These are phyloP conservation scores for Orthonychiurus folsomi DNA, from an alignment of 2,888 invertebrate species.

Conservation along the genomic window DNA sequence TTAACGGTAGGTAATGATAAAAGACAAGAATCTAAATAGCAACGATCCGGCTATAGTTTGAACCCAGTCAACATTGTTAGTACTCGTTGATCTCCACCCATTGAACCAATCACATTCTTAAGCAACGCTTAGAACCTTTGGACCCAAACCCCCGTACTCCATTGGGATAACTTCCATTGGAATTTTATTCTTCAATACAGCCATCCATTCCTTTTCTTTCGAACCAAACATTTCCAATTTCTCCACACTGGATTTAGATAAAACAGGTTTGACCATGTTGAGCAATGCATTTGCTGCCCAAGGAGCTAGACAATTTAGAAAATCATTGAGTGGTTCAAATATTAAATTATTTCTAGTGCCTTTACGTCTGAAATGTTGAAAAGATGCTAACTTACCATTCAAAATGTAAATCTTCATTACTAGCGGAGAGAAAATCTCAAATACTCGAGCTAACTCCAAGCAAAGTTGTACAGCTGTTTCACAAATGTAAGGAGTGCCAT, in stretches of 20 bases:
- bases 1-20: too few species aligned
- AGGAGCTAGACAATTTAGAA: too few species aligned
- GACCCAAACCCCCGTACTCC: not conserved
- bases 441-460: not conserved
- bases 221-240: not conserved
- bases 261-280: not conserved
- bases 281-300: not conserved
- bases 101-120: too few species aligned
- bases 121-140: not conserved
- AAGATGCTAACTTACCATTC: conserved; percentile 1
- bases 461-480: not conserved
- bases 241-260: not conserved
- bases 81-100: too few species aligned
- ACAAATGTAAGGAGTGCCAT: too few species aligned
- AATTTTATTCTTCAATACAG: not conserved
- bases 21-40: too few species aligned
- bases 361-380: too few species aligned
- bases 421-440: not conserved
- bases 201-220: not conserved
- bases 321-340: too few species aligned
- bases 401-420: not conserved
- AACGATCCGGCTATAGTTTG: too few species aligned
- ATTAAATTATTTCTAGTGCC: too few species aligned
- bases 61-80: too few species aligned
- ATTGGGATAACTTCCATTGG: not conserved